Conservation (phyloP, 2,797 vertebrate species). For the Leptoclinus maculatus region DNA sequence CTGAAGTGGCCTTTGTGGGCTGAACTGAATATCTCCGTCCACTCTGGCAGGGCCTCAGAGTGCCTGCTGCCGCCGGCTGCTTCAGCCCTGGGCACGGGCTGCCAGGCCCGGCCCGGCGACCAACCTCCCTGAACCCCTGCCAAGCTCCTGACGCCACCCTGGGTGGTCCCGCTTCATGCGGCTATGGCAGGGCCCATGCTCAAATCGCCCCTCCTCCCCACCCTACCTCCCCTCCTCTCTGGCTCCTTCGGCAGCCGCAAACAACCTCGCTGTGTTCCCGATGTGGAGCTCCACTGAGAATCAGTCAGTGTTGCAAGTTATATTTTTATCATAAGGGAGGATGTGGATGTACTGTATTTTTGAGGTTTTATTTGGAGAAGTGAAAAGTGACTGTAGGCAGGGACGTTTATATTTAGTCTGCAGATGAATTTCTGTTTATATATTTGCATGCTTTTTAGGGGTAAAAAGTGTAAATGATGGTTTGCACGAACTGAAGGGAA, state of each 20-base stretch:
- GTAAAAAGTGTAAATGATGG: constrained; percentile 38
- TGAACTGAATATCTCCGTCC: constrained; percentile 75
- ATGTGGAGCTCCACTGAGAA: constrained; percentile 75
- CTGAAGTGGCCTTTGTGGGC: constrained; percentile 84
- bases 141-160: constrained; percentile 84
- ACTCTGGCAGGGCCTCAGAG: constrained; percentile 79
- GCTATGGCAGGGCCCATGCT: constrained; percentile 78
- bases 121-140: constrained; percentile 80
- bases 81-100: constrained; percentile 71
- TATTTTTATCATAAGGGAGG: constrained; percentile 77
- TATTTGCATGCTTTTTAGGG: constrained; percentile 39
- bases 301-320: constrained; percentile 73
- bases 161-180: constrained; percentile 86
- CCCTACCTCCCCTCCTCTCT: constrained; percentile 49
- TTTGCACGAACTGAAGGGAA: constrained; percentile 22
- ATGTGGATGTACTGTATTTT: constrained; percentile 76
- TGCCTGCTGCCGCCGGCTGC: constrained; percentile 70
- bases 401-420: constrained; percentile 66
- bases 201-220: constrained; percentile 36
- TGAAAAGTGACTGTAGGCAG: constrained; percentile 62
- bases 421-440: constrained; percentile 54
- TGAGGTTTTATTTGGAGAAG: constrained; percentile 60
- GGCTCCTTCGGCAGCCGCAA: constrained; percentile 70
- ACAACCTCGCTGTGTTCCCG: constrained; percentile 80
- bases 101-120: constrained; percentile 64